Evolutionary conservation across 30 jellyfish, hydroid and myxozoan genomes (phyloP), one percentile per base, ranked within the genome.

Genomic region (Phacellophora camtschatica): DNA sequence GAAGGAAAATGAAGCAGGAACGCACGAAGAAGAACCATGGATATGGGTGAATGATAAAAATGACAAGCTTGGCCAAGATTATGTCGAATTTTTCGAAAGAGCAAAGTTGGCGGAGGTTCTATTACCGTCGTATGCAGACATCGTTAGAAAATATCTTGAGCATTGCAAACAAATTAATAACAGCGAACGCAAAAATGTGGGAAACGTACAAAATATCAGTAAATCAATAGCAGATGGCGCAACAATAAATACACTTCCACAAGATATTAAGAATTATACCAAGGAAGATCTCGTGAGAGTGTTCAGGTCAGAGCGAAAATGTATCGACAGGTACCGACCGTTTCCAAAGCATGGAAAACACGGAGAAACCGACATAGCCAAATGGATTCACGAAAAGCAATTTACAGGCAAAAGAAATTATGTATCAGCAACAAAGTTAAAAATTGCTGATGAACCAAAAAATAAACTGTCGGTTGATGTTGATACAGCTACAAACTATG

Each of bases 41-140:
- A 51, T 80, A 50, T 80, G 91, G 91, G 84, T 80, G 56, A 77
- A 64, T 9, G 18, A 51, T 18, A 68, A 51, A 35, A 84, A 62
- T 3, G 81, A 80, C 43, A 12, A n/a, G 5, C 54, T 80, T 20
- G 53, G 71, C 41, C 91, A 80, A 29, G 56, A 70, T 25, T 78
- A 80, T 50, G 49, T 80, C 57, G 91, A 80, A 30, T 51, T 80
- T 37, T 48, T 80, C 69, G 84, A 66, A 51, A 80, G 28, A 57
- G 53, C 33, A 15, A 35, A 57, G 36, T 25, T 13, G 36, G 37
- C 13, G 66, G 6, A 20, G 28, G 54, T 22, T 30, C 91, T 46
- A 20, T 23, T 54, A 33, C 18, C 48, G 54, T 80, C 91, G 33
- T 80, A 80, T 54, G 91, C 91, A 15, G 91, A 80, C 23, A 77